Conservation (phyloP, 2,797 vertebrate species). For the Fringilla coelebs region DNA sequence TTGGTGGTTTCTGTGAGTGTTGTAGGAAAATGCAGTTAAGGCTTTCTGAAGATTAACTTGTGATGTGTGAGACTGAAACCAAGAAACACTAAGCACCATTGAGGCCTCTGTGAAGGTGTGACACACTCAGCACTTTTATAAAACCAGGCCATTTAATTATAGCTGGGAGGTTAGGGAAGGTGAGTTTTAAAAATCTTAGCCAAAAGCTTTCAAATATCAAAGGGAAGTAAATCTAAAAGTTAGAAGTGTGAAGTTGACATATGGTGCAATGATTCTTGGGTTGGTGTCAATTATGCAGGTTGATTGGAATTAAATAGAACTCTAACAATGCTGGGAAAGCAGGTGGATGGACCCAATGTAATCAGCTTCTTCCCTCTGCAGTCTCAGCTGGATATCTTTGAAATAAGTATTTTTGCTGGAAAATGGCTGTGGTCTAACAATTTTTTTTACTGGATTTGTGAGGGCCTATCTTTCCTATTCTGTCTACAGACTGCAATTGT, state of each 20-base stretch:
- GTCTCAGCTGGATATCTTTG: neutral
- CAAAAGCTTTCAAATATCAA: neutral
- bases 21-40: neutral
- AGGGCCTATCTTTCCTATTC: neutral
- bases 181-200: neutral
- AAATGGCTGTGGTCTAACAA: neutral
- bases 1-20: neutral
- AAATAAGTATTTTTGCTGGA: neutral
- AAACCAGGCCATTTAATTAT: constrained; percentile 42
- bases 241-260: constrained; percentile 9
- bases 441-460: neutral
- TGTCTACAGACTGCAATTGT: neutral
- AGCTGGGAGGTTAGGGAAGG: neutral
- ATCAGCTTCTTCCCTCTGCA: neutral
- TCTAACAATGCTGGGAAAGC: neutral
- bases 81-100: neutral
- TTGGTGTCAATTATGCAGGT: neutral
- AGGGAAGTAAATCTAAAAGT: neutral
- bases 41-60: neutral
- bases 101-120: neutral
- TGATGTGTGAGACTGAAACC: neutral
- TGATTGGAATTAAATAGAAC: neutral
- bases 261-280: neutral
- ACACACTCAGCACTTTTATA: neutral
- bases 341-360: neutral